These are phyloP conservation scores for Oncorhynchus keta DNA, from an alignment of 2,113 vertebrate species.

Conservation along the genomic window DNA sequence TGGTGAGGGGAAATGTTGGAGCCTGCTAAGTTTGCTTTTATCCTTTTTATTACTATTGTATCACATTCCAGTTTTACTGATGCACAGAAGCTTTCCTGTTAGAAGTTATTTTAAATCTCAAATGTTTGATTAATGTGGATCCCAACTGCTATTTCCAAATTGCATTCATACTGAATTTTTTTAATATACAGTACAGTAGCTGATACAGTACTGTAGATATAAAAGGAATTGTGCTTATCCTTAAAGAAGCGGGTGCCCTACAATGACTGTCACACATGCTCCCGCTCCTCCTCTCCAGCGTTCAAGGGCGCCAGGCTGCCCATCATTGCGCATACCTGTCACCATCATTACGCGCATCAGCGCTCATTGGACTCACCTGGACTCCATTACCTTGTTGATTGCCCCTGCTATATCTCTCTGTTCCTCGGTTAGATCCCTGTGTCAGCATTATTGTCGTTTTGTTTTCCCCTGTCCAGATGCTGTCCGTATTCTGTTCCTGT, in stretches of 20 bases:
- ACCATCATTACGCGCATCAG: too few species aligned
- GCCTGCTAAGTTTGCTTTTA: background rate
- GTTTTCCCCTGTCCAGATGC: too few species aligned
- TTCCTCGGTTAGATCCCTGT: too few species aligned
- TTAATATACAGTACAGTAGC: background rate
- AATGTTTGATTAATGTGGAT: background rate
- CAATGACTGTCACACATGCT: background rate
- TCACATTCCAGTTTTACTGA: conserved; percentile 8
- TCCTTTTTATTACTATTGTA: conserved; percentile 16
- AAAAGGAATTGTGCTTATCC: background rate
- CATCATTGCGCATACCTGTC: too few species aligned
- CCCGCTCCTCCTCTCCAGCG: too few species aligned
- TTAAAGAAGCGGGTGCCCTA: background rate
- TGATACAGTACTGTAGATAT: background rate
- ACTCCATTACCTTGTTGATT: too few species aligned
- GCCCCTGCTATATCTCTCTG: too few species aligned
- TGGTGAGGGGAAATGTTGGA: background rate
- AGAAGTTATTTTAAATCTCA: background rate
- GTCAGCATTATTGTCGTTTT: too few species aligned
- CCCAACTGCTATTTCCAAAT: background rate
- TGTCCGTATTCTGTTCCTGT: too few species aligned
- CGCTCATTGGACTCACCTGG: too few species aligned
- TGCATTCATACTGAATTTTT: background rate
- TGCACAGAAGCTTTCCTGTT: background rate
- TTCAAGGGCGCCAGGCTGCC: too few species aligned